phyloP scores from a whole-genome alignment of 2,888 invertebrate species.

The Teleiodes luculella region DNA sequence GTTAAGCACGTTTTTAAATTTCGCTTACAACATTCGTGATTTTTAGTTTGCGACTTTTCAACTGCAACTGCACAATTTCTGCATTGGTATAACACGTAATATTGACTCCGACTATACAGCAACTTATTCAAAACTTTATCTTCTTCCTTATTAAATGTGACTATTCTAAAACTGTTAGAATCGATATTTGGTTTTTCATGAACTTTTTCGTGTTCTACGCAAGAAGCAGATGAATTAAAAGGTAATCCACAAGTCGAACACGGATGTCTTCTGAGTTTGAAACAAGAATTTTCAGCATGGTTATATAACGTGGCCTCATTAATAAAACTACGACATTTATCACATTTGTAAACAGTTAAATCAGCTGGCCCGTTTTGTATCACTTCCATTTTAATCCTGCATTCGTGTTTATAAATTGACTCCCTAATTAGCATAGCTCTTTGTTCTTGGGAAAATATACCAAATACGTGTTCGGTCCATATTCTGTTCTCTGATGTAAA shows the following conservation, averaged over 20 bases:
- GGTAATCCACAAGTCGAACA: conserved; percentile 48
- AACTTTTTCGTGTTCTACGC: conserved; percentile 42
- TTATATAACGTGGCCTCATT: conserved; percentile 37
- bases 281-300: conserved; percentile 41
- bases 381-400: conserved; percentile 50
- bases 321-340: conserved; percentile 44
- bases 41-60: conserved; percentile 33
- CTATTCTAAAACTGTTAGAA: conserved; percentile 41
- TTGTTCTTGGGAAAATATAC: conserved; percentile 30
- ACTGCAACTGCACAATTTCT: conserved; percentile 49
- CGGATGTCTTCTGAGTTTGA: conserved; percentile 35
- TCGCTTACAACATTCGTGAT: conserved; percentile 40
- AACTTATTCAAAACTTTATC: conserved; percentile 38
- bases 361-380: conserved; percentile 42
- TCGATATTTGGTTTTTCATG: conserved; percentile 33
- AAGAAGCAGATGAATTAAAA: conserved; percentile 37
- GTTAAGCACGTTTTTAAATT: conserved; percentile 40
- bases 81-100: conserved; percentile 49
- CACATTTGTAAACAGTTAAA: conserved; percentile 51
- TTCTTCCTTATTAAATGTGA: conserved; percentile 45
- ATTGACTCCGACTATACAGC: conserved; percentile 33
- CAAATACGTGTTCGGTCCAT: conserved; percentile 54
- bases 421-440: conserved; percentile 34
- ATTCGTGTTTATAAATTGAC: conserved; percentile 54
- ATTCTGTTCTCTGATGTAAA: conserved; percentile 41